Conservation (phyloP, 2,113 vertebrate genomes). For the Cariama cristata region DNA sequence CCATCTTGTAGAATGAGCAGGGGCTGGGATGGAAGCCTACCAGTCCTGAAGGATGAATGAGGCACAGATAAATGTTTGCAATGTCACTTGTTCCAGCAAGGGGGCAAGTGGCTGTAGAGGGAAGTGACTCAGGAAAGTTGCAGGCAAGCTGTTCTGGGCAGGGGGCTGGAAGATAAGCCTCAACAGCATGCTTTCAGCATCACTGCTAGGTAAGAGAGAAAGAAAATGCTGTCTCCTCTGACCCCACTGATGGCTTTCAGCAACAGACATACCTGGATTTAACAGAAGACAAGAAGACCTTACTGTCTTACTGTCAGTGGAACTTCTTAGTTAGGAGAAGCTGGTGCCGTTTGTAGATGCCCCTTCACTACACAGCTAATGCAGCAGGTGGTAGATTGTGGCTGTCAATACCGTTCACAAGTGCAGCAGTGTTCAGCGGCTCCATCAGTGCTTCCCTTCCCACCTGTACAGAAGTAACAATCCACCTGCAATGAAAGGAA, state of each 20-base stretch:
- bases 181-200: not conserved
- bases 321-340: not conserved
- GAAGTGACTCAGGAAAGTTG: not conserved
- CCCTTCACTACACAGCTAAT: not conserved
- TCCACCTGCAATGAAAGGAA: not conserved
- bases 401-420: not conserved
- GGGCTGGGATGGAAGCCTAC: not conserved
- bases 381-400: not conserved
- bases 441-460: not conserved
- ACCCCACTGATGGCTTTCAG: fast-evolving
- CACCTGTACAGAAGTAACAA: not conserved
- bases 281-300: not conserved
- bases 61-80: not conserved
- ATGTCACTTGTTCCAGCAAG: not conserved
- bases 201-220: not conserved
- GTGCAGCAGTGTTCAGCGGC: not conserved
- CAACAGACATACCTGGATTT: not conserved
- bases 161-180: not conserved
- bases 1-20: not conserved
- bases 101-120: not conserved
- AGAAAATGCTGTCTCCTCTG: not conserved
- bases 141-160: not conserved
- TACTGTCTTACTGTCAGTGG: not conserved
- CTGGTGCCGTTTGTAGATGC: not conserved
- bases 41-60: not conserved